Base-by-base conservation (phyloP, 2,888 invertebrate species). In the Spodoptera picta region DNA sequence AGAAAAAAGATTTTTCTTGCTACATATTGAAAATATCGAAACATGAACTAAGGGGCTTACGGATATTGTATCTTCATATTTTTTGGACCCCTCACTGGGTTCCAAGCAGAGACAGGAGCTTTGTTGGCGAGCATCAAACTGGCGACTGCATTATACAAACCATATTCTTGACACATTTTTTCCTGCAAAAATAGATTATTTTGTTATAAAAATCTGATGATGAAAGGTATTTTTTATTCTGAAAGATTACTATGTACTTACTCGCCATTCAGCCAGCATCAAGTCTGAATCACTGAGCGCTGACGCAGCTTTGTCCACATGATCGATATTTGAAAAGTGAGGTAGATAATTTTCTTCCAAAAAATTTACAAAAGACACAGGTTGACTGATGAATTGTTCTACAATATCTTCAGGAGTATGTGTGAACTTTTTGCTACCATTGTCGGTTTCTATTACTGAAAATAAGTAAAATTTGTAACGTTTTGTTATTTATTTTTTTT, bases 281-380 rank as follows among this genome's bases (percentile, higher is more conserved):
- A 93, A 91, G 81, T 98, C 97, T 0, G 97, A 95, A 60, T 96
- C 92, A 83, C 98, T 97, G 45, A 98, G 89, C 60, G 96, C 95
- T 56, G 97, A 95, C 0, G 96, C 91, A 3, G 97, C 97, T 59
- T 90, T 88, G 24, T 94, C 92, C 0, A 95, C 92, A 77, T 97
- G 95, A 43, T 96, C 95, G 23, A 97, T 95, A 60, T 95, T 94
- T 0, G 95, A 94, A 83, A 97, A 97, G 82, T 98, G 97, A 5
- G 96, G 95, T 27, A 97, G 86, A 89, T 97, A 97, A 90, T 98
- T 97, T 81, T 97, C 96, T 84, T 96, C 96, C 23, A 97, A 87
- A 81, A 97, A 97, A 63, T 95, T 95, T 0, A 96, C 90, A 86
- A 97, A 97, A 50, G 95, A 95, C 61, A 90, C 95, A 0, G 97